Percentiles rank a stretch among this genome's conserved stretches.
Conservation (phyloP, 2,888 invertebrate species). For the Meteorus cinctellus region DNA sequence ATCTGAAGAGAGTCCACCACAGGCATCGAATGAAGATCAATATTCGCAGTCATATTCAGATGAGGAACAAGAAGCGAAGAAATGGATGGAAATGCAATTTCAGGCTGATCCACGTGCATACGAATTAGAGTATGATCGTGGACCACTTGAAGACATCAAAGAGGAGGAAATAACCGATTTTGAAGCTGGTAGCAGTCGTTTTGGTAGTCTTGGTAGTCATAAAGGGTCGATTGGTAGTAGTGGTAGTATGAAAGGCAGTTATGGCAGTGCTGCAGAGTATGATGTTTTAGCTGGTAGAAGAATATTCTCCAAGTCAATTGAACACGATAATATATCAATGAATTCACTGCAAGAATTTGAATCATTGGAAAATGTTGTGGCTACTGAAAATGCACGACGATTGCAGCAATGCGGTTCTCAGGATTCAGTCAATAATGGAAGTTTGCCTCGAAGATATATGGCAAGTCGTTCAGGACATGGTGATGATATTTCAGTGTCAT, state of each 20-base stretch:
- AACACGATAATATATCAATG: constrained; percentile 93
- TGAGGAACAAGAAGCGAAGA: constrained; percentile 82
- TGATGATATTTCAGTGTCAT: constrained; percentile 90
- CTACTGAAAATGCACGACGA: constrained; percentile 81
- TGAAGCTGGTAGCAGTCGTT: constrained; percentile 82
- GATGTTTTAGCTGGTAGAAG: constrained; percentile 89
- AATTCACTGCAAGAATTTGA: constrained; percentile 96
- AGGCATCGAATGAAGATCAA: constrained; percentile 68
- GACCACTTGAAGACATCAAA: constrained; percentile 92
- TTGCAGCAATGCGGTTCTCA: constrained; percentile 82
- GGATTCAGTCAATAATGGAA: constrained; percentile 88
- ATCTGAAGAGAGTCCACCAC: constrained; percentile 70
- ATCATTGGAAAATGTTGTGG: constrained; percentile 88
- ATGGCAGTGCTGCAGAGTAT: constrained; percentile 94
- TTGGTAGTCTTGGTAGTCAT: constrained; percentile 86
- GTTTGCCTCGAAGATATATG: constrained; percentile 83
- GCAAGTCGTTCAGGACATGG: constrained; percentile 84
- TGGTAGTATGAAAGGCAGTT: constrained; percentile 88
- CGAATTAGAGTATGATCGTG: constrained; percentile 87
- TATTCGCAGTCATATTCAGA: constrained; percentile 70
- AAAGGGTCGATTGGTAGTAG: constrained; percentile 86
- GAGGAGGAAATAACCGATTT: constrained; percentile 93
- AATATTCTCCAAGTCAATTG: constrained; percentile 86
- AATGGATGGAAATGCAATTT: constrained; percentile 93
- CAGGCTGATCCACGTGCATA: constrained; percentile 81